Percentiles rank a stretch among this genome's conserved stretches.
Conservation (phyloP, 1,140 invertebrate species). For the Drosophila albomicans region DNA sequence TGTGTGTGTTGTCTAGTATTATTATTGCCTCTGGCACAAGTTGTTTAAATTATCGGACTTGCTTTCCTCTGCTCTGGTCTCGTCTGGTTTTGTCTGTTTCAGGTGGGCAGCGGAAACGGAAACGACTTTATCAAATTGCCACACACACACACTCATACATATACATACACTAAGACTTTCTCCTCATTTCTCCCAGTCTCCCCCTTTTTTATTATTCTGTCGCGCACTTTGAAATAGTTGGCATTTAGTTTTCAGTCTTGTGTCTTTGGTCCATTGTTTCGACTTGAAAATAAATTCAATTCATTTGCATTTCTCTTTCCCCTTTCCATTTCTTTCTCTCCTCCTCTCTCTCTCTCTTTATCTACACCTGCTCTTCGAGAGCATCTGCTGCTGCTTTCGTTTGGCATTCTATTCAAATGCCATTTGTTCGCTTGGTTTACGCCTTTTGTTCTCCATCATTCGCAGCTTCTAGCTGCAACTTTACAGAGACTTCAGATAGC, state of each 20-base stretch:
- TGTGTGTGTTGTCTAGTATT: constrained; percentile 16
- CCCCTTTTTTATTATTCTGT: no score
- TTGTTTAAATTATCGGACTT: constrained; percentile 36
- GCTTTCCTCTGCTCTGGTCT: background rate
- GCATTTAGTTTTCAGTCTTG: constrained; percentile 20
- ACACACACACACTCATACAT: background rate
- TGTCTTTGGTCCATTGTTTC: constrained; percentile 22
- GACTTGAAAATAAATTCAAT: constrained; percentile 52
- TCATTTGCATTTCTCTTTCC: constrained; percentile 56
- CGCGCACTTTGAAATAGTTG: constrained; percentile 16
- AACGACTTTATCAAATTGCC: constrained; percentile 40
- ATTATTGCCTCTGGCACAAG: constrained; percentile 29
- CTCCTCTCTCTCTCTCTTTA: background rate
- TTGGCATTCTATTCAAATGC: background rate
- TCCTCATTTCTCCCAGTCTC: background rate
- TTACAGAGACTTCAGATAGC: background rate
- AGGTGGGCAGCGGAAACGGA: constrained; percentile 43
- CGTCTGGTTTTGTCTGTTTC: background rate
- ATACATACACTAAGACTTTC: background rate
- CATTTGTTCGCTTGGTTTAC: background rate
- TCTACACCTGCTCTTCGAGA: background rate
- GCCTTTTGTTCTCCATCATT: background rate
- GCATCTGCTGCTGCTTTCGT: background rate
- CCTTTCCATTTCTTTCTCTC: constrained; percentile 1
- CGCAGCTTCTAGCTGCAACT: background rate